Percentiles rank a stretch among this genome's conserved stretches.
These are phyloP conservation scores for Acrobasis suavella DNA, from an alignment of 2,888 invertebrate species.

Conservation along the genomic window DNA sequence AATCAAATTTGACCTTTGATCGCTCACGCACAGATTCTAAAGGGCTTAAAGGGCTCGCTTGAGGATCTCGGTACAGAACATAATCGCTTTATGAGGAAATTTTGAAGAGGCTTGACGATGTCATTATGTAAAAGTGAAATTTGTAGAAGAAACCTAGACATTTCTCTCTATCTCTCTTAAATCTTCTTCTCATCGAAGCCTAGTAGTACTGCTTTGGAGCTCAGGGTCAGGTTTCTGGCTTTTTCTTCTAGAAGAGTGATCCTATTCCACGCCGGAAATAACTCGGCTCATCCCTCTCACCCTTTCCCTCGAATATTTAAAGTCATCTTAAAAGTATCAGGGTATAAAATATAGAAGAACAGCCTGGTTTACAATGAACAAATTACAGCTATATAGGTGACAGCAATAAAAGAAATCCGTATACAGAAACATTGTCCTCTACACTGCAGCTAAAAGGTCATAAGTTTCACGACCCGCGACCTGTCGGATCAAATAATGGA, in stretches of 20 bases:
- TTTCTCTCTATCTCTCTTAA: no score
- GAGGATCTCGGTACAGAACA: neutral
- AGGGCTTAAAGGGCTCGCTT: neutral
- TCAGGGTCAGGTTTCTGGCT: no score
- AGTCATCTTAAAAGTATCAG: no score
- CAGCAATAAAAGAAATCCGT: constrained; percentile 9
- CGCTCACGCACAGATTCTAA: constrained; percentile 5
- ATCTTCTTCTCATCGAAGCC: no score
- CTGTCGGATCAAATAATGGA: neutral
- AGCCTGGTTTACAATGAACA: neutral
- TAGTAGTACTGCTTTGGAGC: no score
- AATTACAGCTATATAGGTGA: constrained; percentile 9
- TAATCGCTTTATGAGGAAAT: constrained; percentile 2
- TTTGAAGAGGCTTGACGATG: neutral
- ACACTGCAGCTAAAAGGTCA: constrained; percentile 12
- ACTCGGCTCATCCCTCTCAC: no score
- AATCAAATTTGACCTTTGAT: constrained; percentile 17
- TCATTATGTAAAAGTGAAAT: neutral
- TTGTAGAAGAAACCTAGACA: neutral
- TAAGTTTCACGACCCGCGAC: constrained; percentile 11
- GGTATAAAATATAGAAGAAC: no score
- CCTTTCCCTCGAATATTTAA: no score
- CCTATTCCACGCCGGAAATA: no score
- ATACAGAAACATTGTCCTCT: constrained; percentile 12
- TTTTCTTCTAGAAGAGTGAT: no score